These are phyloP conservation scores for Anniella stebbinsi DNA, from an alignment of 2,797 vertebrate species.

Conservation along the genomic window DNA sequence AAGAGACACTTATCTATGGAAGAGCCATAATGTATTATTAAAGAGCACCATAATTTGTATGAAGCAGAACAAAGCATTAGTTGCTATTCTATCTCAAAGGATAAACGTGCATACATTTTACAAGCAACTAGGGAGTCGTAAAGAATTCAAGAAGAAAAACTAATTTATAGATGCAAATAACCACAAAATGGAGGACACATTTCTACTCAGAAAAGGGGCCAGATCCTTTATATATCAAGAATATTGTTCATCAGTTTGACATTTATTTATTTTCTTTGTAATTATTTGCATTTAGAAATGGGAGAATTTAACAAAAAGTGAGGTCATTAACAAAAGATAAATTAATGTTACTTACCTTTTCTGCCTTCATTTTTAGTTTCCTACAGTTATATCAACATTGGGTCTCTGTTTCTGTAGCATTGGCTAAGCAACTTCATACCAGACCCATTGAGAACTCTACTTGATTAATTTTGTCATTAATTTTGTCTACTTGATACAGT, in stretches of 20 bases:
- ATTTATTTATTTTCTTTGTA: not conserved
- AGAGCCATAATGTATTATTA: slow-evolving; percentile 42
- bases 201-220: not conserved
- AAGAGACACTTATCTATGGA: slow-evolving; percentile 19
- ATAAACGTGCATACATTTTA: not conserved
- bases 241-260: not conserved
- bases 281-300: slow-evolving; percentile 9
- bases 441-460: not conserved
- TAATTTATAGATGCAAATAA: slow-evolving; percentile 7
- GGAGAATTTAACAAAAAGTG: not conserved
- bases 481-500: not conserved
- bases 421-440: not conserved
- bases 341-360: not conserved
- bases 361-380: not conserved
- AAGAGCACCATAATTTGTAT: slow-evolving; percentile 31
- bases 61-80: slow-evolving; percentile 25
- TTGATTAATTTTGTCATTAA: not conserved
- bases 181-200: slow-evolving; percentile 9
- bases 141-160: slow-evolving; percentile 1
- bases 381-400: not conserved
- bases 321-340: not conserved
- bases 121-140: slow-evolving; percentile 29
- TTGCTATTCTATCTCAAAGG: slow-evolving; percentile 25
- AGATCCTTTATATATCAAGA: not conserved
- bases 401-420: not conserved